phyloP scores from a whole-genome alignment of 2,888 invertebrate species.

The Cerceris ruficornis region DNA sequence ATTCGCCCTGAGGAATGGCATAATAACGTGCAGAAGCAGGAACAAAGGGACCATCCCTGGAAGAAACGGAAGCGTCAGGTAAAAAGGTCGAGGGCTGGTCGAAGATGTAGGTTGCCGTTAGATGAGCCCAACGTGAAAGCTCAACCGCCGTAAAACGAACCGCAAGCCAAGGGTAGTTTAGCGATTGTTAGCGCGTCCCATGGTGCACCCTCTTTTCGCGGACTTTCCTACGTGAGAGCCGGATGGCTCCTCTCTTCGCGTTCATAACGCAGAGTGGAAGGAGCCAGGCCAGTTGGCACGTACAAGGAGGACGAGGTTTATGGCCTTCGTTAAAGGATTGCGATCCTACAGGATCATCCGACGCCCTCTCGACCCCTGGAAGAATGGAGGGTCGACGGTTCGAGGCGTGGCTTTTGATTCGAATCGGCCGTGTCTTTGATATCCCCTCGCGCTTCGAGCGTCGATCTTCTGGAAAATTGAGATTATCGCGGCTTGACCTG shows the following conservation, averaged over 20 bases:
- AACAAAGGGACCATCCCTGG: neutral
- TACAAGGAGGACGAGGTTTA: conserved; percentile 28
- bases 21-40: too few species aligned
- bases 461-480: conserved; percentile 49
- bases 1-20: too few species aligned
- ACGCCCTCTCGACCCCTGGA: too few species aligned
- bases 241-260: conserved; percentile 4
- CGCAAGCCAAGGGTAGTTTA: conserved; percentile 40
- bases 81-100: neutral
- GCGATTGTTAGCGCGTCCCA: conserved; percentile 47
- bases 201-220: conserved; percentile 15
- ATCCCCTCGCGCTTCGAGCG: conserved; percentile 13
- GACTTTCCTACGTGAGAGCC: conserved; percentile 3
- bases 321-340: conserved; percentile 38
- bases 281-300: conserved; percentile 36
- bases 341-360: neutral
- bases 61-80: neutral
- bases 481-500: conserved; percentile 45
- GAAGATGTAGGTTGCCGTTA: neutral
- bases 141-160: conserved; percentile 55
- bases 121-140: conserved; percentile 11
- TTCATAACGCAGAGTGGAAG: conserved; percentile 18
- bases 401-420: conserved; percentile 32
- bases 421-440: conserved; percentile 37
- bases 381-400: neutral